Percentiles rank a stretch among this genome's conserved stretches.
Conservation (phyloP, 2,113 vertebrate genomes). For the Connochaetes taurinus region DNA sequence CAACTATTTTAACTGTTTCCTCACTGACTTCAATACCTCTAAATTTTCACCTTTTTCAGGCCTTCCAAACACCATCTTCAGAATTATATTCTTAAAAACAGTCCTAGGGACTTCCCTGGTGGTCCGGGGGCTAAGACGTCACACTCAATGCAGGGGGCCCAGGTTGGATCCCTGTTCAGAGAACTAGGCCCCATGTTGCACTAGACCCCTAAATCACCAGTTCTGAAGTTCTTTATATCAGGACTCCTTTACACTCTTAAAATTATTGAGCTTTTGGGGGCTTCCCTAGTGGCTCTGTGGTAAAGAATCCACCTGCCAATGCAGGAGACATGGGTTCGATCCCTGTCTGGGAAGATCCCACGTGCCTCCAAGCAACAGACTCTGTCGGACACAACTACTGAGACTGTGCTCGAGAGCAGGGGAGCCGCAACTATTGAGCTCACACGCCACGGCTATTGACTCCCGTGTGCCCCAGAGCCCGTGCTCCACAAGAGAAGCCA, state of each 20-base stretch:
- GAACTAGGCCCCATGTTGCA: background rate
- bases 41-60: background rate
- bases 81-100: background rate
- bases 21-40: background rate
- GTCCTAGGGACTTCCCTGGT: background rate
- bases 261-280: background rate
- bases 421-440: background rate
- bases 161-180: background rate
- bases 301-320: background rate
- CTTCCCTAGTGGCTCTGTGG: background rate
- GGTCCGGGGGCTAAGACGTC: background rate
- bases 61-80: background rate
- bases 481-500: background rate
- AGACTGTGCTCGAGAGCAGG: background rate
- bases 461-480: background rate
- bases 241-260: background rate
- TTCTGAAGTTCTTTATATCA: background rate
- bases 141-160: background rate
- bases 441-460: background rate
- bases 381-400: background rate
- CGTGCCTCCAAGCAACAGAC: background rate
- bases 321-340: background rate
- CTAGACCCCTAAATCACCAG: background rate
- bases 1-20: background rate
- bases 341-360: background rate